phyloP scores from a whole-genome alignment of 1,140 invertebrate species.

The Trigoniulus corallinus region DNA sequence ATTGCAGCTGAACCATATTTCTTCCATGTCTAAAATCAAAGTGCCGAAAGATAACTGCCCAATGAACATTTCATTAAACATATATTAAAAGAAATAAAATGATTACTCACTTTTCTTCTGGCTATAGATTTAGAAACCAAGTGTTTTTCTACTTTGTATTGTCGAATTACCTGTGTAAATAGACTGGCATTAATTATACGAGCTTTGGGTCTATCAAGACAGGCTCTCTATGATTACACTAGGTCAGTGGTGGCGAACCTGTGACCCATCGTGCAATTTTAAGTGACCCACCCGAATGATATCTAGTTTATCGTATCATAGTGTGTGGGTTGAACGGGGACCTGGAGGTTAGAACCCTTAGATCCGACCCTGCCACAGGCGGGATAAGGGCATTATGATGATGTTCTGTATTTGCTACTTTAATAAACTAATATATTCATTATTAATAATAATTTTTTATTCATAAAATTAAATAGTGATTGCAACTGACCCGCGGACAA shows the following conservation, averaged over 20 bases:
- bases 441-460: neutral
- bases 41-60: neutral
- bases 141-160: conserved; percentile 80
- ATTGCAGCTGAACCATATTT: conserved; percentile 82
- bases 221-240: conserved; percentile 2
- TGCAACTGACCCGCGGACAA: too few species aligned
- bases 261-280: too few species aligned
- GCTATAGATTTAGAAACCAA: conserved; percentile 86
- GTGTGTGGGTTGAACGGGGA: too few species aligned
- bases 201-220: neutral
- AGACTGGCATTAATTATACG: neutral
- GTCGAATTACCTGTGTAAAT: conserved; percentile 60
- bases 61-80: neutral
- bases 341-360: too few species aligned
- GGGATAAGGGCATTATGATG: too few species aligned
- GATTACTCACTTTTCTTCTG: conserved; percentile 44
- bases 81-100: neutral
- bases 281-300: neutral
- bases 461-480: neutral
- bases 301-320: too few species aligned
- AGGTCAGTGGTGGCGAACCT: too few species aligned
- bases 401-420: too few species aligned
- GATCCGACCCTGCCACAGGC: too few species aligned
- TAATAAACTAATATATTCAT: neutral
- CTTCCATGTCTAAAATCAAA: conserved; percentile 45